Evolutionary conservation across 2,888 invertebrate species (phyloP).

Genomic region (Trichacis sp.): DNA sequence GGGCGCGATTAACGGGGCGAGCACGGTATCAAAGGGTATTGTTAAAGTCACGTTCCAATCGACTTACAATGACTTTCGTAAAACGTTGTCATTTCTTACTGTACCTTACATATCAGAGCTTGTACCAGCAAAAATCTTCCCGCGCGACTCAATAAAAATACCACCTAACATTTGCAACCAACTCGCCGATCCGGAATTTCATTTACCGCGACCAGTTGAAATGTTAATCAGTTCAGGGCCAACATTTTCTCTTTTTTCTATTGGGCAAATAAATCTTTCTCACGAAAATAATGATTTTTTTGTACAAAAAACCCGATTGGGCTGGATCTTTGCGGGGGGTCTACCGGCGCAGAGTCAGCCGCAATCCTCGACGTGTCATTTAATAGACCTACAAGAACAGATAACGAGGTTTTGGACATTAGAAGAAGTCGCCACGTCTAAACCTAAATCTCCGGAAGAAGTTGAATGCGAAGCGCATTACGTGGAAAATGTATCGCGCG

Average conservation of each 20-base stretch:
- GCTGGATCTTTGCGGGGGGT: constrained; percentile 33
- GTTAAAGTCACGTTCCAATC: neutral
- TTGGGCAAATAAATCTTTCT: constrained; percentile 34
- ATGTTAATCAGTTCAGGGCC: constrained; percentile 28
- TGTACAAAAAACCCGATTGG: constrained; percentile 38
- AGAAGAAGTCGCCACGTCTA: constrained; percentile 22
- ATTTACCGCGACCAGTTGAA: constrained; percentile 23
- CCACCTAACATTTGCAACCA: constrained; percentile 18
- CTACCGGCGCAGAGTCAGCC: neutral
- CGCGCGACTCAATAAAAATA: constrained; percentile 20
- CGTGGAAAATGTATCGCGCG: constrained; percentile 10
- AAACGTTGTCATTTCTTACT: constrained; percentile 5
- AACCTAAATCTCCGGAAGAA: constrained; percentile 16
- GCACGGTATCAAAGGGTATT: neutral
- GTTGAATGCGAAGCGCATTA: constrained; percentile 32
- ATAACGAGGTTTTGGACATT: constrained; percentile 41
- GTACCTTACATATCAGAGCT: constrained; percentile 3
- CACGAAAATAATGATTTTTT: constrained; percentile 16
- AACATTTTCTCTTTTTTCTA: constrained; percentile 24
- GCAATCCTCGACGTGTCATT: neutral
- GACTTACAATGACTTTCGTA: neutral
- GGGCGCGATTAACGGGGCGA: neutral
- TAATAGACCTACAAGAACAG: constrained; percentile 9
- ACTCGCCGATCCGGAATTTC: constrained; percentile 39
- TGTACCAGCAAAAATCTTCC: neutral